Percentiles rank a stretch among this genome's conserved stretches.
phyloP scores from a whole-genome alignment of 2,113 vertebrate species.

The Stictonetta naevosa region DNA sequence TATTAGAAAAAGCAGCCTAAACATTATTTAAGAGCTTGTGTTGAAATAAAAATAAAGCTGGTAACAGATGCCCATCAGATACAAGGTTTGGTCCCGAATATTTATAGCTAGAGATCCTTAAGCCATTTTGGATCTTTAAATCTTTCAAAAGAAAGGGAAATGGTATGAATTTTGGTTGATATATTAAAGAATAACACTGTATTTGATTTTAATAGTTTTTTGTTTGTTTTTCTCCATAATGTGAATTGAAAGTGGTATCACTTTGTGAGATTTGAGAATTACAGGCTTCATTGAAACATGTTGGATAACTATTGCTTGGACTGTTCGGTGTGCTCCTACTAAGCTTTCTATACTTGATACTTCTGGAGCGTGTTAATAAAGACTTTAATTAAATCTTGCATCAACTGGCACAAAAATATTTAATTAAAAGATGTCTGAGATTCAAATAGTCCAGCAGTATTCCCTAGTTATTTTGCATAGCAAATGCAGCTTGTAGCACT shows the following conservation, averaged over 20 bases:
- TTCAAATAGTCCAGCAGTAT: conserved; percentile 34
- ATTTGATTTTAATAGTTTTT: not conserved
- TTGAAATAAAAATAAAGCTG: not conserved
- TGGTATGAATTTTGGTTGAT: not conserved
- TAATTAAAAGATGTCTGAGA: conserved; percentile 52
- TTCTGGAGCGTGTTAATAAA: conserved; percentile 29
- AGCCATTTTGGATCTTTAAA: not conserved
- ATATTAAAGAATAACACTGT: not conserved
- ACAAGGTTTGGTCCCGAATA: not conserved
- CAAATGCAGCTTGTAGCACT: not conserved
- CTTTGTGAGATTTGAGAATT: not conserved
- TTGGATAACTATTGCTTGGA: not conserved
- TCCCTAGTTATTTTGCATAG: conserved; percentile 47
- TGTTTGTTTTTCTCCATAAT: not conserved
- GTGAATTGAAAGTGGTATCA: not conserved
- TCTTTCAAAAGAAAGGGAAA: not conserved
- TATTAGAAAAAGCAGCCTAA: not conserved
- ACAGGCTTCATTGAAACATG: not conserved
- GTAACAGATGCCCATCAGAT: not conserved
- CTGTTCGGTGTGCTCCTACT: accelerated
- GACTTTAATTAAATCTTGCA: conserved; percentile 53
- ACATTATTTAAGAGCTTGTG: not conserved
- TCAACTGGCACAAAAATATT: not conserved
- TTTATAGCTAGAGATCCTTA: not conserved
- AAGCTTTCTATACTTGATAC: not conserved